Conservation (phyloP, 35 echinoderm and acorn worm species). For the Ophioderma brevispina region DNA sequence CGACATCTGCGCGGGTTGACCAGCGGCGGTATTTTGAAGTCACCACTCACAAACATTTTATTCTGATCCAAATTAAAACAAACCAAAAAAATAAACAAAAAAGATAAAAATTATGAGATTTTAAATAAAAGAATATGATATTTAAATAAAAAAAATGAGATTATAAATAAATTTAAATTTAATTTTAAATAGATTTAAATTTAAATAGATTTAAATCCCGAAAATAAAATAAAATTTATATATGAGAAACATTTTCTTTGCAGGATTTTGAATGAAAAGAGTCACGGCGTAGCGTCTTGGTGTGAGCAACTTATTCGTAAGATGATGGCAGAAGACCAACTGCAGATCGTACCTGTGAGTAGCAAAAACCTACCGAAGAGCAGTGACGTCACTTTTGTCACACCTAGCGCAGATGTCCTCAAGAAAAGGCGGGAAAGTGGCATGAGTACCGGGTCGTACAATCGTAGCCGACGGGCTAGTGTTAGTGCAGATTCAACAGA, state of each 20-base stretch:
- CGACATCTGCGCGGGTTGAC: too few species aligned
- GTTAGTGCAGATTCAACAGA: slow-evolving; percentile 28
- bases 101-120: too few species aligned
- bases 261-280: slow-evolving; percentile 88
- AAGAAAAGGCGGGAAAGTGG: slow-evolving; percentile 75
- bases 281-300: slow-evolving; percentile 94
- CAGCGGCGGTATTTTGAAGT: too few species aligned
- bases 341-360: slow-evolving; percentile 68
- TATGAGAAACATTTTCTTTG: not conserved
- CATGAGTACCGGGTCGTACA: slow-evolving; percentile 11
- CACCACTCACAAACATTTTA: too few species aligned
- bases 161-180: too few species aligned
- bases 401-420: slow-evolving; percentile 49
- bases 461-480: slow-evolving; percentile 68
- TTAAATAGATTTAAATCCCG: too few species aligned
- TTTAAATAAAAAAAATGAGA: too few species aligned
- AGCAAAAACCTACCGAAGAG: not conserved
- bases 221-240: too few species aligned
- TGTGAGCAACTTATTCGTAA: slow-evolving; percentile 93
- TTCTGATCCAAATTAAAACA: too few species aligned
- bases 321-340: slow-evolving; percentile 65
- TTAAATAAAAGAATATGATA: too few species aligned
- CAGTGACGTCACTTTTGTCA: slow-evolving; percentile 31
- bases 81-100: too few species aligned
- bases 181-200: too few species aligned